Conservation (phyloP, 2,888 invertebrate genomes). For the Silvanus unidentatus region DNA sequence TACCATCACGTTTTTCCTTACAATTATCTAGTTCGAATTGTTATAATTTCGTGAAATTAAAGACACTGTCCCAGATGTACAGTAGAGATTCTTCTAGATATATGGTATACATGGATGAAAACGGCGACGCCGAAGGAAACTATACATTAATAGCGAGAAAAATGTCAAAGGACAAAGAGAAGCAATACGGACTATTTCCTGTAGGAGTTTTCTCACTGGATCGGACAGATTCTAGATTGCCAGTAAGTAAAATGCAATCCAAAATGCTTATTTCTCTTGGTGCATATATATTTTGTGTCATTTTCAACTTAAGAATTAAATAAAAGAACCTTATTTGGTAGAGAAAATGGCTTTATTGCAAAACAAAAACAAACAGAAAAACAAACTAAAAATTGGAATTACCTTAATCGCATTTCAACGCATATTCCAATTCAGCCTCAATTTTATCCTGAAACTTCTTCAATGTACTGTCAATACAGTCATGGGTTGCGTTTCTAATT, state of each 20-base stretch:
- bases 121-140: conserved; percentile 91
- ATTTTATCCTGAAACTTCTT: conserved; percentile 17
- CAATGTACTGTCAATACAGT: conserved; percentile 32
- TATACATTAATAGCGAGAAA: conserved; percentile 74
- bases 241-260: conserved; percentile 56
- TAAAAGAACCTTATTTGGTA: too few species aligned
- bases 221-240: conserved; percentile 56
- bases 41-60: too few species aligned
- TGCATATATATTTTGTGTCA: too few species aligned
- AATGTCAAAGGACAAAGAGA: conserved; percentile 29
- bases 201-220: conserved; percentile 65
- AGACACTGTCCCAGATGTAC: too few species aligned
- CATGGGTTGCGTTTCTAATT: conserved; percentile 28
- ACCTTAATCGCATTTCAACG: conserved; percentile 1
- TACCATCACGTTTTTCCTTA: too few species aligned
- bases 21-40: too few species aligned
- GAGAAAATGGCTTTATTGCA: too few species aligned
- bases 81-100: too few species aligned
- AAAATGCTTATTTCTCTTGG: not conserved
- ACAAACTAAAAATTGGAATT: too few species aligned
- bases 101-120: conserved; percentile 86
- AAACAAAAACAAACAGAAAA: too few species aligned
- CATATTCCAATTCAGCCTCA: conserved; percentile 15
- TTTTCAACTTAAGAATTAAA: too few species aligned
- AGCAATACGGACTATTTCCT: conserved; percentile 68